phyloP scores from a whole-genome alignment of 2,888 invertebrate species.

The Drosophila nr. perissopoda region DNA sequence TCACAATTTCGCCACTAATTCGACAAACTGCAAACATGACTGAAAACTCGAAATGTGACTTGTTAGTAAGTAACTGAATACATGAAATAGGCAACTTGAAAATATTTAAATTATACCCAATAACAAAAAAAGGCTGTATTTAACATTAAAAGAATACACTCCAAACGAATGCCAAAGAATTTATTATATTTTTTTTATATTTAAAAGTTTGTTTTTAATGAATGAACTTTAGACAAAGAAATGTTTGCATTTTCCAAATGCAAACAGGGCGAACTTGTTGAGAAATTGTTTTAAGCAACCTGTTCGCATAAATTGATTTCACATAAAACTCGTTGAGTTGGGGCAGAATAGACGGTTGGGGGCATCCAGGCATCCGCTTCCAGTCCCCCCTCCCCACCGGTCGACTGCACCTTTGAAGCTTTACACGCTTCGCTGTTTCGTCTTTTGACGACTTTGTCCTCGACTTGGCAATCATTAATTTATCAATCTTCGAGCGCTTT shows the following conservation, averaged over 20 bases:
- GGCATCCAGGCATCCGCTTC: conserved; percentile 6
- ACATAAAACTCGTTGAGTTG: conserved; percentile 55
- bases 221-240: neutral
- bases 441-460: conserved; percentile 59
- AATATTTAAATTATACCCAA: neutral
- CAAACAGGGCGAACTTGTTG: conserved; percentile 15
- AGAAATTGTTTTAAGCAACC: conserved; percentile 32
- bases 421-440: conserved; percentile 47
- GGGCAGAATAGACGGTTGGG: neutral
- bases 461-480: conserved; percentile 78
- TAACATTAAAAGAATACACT: neutral
- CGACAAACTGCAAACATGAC: neutral
- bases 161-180: neutral
- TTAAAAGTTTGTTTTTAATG: neutral
- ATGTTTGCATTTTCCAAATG: neutral
- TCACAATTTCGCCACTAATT: conserved; percentile 6
- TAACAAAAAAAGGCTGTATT: neutral
- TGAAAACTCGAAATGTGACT: neutral
- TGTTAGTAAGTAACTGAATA: neutral
- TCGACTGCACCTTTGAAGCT: conserved; percentile 44
- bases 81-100: neutral
- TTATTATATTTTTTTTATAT: neutral
- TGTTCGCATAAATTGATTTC: conserved; percentile 70
- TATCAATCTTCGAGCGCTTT: conserved; percentile 75
- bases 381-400: neutral